Conservation (phyloP, 1,140 invertebrate genomes). For the Zaprionus lachaisei region DNA sequence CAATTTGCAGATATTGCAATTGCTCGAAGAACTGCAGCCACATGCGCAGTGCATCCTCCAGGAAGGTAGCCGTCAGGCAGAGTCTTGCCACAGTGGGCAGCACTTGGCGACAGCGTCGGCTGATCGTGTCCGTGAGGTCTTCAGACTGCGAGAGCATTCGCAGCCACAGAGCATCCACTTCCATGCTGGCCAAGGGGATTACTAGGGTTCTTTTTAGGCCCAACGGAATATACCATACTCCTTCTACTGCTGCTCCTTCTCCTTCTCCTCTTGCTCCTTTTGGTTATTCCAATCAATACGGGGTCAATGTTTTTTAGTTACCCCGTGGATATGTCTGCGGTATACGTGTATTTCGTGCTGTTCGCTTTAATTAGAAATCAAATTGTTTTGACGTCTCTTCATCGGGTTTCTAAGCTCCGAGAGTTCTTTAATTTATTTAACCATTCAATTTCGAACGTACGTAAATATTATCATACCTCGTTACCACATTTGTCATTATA, state of each 20-base stretch:
- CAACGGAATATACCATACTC: too few species aligned
- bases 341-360: background rate
- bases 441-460: background rate
- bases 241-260: too few species aligned
- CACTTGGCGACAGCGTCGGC: conserved; percentile 16
- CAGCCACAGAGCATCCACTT: conserved; percentile 3
- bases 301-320: background rate
- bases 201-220: too few species aligned
- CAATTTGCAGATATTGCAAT: conserved; percentile 8
- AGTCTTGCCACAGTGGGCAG: conserved; percentile 40
- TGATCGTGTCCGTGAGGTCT: conserved; percentile 29
- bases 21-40: conserved; percentile 41
- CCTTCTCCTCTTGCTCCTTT: background rate
- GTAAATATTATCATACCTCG: background rate
- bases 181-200: background rate
- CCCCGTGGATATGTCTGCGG: background rate
- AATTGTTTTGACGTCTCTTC: background rate
- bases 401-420: background rate
- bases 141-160: conserved; percentile 8
- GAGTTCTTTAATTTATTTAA: background rate
- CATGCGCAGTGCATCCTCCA: conserved; percentile 46
- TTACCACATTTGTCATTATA: too few species aligned
- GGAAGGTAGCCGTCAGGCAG: conserved; percentile 49
- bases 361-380: background rate
- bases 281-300: background rate